Base-by-base conservation (phyloP, 2,113 vertebrate genomes). In the Tylochromis polylepis region DNA sequence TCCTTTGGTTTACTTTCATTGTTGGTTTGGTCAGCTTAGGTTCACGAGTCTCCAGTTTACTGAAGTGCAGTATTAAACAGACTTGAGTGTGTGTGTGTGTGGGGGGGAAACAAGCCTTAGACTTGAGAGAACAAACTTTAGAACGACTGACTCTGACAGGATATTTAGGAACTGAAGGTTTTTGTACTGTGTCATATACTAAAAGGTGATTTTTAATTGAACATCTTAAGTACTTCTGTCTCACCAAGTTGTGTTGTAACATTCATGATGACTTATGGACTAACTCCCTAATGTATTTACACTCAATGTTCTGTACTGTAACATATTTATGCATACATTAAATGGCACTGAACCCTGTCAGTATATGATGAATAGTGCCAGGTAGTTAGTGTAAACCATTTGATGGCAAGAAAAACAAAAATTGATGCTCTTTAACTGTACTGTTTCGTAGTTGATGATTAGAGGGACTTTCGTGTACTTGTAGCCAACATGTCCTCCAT, bases 271-370 rank as follows among this genome's bases (percentile, higher is more conserved):
- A 90, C 65, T 80, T 91, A 70, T 75, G 77, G 43, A 89, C 81
- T 92, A 93, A 94, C 86, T 81, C 89, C 89, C 90, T 94, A 89
- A 94, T 82, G 83, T 87, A 87, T 90, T 92, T 84, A 93, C 90
- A 91, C 92, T 92, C 92, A 77, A 83, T 94, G 94, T 92, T 91
- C 81, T 90, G 92, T 91, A 93, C 86, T 94, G 89, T 94, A 93
- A 93, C 58, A 82, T 92, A 89, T 93, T 90, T 88, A 91, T 88
- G 90, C 88, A 89, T 82, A 83, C 86, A 36, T 90, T 77, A 77
- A 94, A 59, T 59, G 85, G 92, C 92, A 81, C 94, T 90, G 84
- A 93, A 84, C 78, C 84, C 86, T 85, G 34, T 90, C 89, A 85
- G 88, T 87, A 81, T 89, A 87, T 18, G 49, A 81, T 56, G 77